Conservation (phyloP, 2,888 invertebrate species). For the Malthinus seriepunctatus region DNA sequence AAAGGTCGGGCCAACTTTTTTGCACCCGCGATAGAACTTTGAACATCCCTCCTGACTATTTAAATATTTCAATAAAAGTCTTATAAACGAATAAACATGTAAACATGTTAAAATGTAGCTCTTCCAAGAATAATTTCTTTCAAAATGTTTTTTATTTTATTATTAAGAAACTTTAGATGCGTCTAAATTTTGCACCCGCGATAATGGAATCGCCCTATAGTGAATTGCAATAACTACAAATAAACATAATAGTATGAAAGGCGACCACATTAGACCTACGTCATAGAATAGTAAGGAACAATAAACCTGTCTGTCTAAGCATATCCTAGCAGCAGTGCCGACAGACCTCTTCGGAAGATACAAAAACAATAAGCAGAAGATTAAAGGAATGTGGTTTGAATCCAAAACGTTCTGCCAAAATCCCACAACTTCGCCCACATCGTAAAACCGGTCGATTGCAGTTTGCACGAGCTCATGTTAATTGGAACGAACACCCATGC, state of each 20-base stretch:
- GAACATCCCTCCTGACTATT: not conserved
- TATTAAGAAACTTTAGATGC: too few relatives aligned
- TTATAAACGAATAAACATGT: not conserved
- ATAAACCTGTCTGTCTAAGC: too few relatives aligned
- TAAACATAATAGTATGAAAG: too few relatives aligned
- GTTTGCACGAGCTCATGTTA: constrained; percentile 10
- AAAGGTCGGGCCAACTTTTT: not conserved
- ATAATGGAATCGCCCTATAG: not conserved
- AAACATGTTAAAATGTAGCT: not conserved
- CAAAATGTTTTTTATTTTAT: too few relatives aligned
- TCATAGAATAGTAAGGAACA: too few relatives aligned
- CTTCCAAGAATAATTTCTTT: too few relatives aligned
- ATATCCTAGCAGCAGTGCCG: too few relatives aligned
- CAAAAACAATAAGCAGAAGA: not conserved
- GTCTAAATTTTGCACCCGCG: not conserved
- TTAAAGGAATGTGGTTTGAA: not conserved
- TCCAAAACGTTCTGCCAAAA: not conserved
- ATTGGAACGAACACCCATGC: not conserved
- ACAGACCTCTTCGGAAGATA: too few relatives aligned
- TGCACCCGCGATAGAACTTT: not conserved
- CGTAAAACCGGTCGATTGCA: constrained; percentile 1
- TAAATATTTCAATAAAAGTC: not conserved
- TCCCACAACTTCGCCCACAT: not conserved
- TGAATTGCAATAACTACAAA: not conserved
- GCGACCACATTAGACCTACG: too few relatives aligned